Evolutionary conservation across 2,797 vertebrate genomes (phyloP).

Genomic region (Chloroceryle inda): DNA sequence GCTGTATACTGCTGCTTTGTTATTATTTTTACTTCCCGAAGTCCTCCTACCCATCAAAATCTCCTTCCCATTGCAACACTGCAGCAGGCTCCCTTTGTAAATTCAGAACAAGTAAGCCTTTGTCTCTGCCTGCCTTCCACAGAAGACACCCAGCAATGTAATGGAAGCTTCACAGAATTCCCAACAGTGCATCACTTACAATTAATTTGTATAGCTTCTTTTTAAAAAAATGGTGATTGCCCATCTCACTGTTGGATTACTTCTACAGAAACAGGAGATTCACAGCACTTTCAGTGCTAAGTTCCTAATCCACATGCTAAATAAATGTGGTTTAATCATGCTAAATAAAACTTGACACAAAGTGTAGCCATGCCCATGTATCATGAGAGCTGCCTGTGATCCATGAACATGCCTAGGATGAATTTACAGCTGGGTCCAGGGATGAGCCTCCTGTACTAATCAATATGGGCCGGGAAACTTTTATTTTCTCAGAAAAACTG

Average conservation of each 20-base stretch:
- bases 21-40: slow-evolving; percentile 25
- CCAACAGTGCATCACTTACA: neutral
- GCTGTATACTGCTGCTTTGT: neutral
- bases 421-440: neutral
- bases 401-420: neutral
- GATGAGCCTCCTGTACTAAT: neutral
- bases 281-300: neutral
- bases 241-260: neutral
- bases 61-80: neutral
- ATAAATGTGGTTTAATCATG: neutral
- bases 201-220: neutral
- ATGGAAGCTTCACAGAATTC: neutral
- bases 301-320: neutral
- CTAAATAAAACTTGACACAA: neutral
- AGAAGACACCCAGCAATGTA: rapidly evolving
- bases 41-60: neutral
- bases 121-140: neutral
- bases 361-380: neutral
- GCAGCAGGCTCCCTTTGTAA: neutral
- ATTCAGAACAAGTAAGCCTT: neutral
- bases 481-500: neutral
- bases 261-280: neutral
- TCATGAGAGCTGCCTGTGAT: neutral
- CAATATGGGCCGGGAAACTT: neutral
- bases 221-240: neutral